Percentiles rank a stretch among this genome's conserved stretches.
These are phyloP conservation scores for Sciaenops ocellatus DNA, from an alignment of 2,797 vertebrate genomes.

Conservation along the genomic window DNA sequence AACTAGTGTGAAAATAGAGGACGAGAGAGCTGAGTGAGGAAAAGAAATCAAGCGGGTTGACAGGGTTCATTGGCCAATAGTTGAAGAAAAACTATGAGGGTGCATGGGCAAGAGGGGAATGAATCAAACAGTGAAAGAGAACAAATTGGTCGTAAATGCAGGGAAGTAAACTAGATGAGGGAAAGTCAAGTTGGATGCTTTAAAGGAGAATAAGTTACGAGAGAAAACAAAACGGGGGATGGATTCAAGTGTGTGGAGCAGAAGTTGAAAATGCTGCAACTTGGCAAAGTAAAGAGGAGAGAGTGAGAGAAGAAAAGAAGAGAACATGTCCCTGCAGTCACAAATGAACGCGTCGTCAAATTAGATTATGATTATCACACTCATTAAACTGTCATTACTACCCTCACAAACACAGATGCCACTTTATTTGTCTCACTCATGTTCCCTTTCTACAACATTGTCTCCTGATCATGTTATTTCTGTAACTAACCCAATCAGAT, in stretches of 20 bases:
- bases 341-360: slow-evolving; percentile 71
- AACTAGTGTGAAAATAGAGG: slow-evolving; percentile 30
- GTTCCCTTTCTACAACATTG: slow-evolving; percentile 37
- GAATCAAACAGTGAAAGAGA: slow-evolving; percentile 32
- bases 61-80: slow-evolving; percentile 45
- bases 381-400: slow-evolving; percentile 81
- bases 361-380: slow-evolving; percentile 77
- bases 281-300: slow-evolving; percentile 8
- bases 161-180: slow-evolving; percentile 40
- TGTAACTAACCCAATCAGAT: slow-evolving; percentile 39
- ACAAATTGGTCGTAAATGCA: slow-evolving; percentile 47
- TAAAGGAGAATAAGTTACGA: slow-evolving; percentile 44
- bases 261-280: slow-evolving; percentile 36
- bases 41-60: slow-evolving; percentile 52
- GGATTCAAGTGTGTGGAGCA: slow-evolving; percentile 34
- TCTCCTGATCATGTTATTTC: slow-evolving; percentile 45
- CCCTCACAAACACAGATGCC: slow-evolving; percentile 72
- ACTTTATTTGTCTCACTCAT: slow-evolving; percentile 63
- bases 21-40: slow-evolving; percentile 21
- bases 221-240: slow-evolving; percentile 23
- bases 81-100: slow-evolving; percentile 25
- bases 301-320: slow-evolving; percentile 18
- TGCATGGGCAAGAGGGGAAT: slow-evolving; percentile 25
- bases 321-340: slow-evolving; percentile 62
- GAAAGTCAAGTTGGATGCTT: slow-evolving; percentile 40